Evolutionary conservation across 2,888 invertebrate genomes (phyloP).

Genomic region (Kryphioiulus occultus): DNA sequence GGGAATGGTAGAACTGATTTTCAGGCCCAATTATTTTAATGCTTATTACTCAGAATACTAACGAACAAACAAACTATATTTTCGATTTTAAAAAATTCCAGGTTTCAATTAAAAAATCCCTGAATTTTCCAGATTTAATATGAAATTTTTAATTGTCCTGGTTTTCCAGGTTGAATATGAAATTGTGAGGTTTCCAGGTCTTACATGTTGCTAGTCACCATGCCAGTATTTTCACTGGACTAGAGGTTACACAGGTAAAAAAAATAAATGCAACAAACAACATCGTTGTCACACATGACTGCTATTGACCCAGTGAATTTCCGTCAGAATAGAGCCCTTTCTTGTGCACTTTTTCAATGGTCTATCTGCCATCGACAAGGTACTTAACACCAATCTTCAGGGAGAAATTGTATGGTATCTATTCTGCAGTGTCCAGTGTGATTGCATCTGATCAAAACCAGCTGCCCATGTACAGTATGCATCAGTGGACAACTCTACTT

Average conservation of each 20-base stretch:
- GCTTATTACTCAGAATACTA: too few species aligned
- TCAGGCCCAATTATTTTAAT: too few species aligned
- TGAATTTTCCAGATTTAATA: too few species aligned
- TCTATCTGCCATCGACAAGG: constrained; percentile 13
- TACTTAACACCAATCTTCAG: constrained; percentile 6
- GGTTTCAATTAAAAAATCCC: too few species aligned
- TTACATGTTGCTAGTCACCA: too few species aligned
- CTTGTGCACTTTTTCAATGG: not conserved
- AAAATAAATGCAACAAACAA: not conserved
- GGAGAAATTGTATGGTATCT: constrained; percentile 1
- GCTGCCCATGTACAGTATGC: not conserved
- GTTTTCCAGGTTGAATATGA: not conserved
- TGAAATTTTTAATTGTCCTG: too few species aligned
- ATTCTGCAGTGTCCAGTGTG: constrained; percentile 17
- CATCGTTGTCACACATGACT: not conserved
- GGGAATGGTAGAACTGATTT: too few species aligned
- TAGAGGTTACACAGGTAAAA: not conserved
- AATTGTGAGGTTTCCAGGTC: too few species aligned
- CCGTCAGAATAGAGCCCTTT: not conserved
- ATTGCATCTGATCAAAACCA: constrained; percentile 14
- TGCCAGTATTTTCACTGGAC: not conserved
- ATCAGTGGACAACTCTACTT: not conserved
- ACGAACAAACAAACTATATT: too few species aligned
- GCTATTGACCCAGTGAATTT: constrained; percentile 18
- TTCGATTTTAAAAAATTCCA: too few species aligned